Percentiles rank a stretch among this genome's conserved stretches.
phyloP scores from a whole-genome alignment of 1,140 invertebrate genomes.

The Schlechtendalia chinensis region DNA sequence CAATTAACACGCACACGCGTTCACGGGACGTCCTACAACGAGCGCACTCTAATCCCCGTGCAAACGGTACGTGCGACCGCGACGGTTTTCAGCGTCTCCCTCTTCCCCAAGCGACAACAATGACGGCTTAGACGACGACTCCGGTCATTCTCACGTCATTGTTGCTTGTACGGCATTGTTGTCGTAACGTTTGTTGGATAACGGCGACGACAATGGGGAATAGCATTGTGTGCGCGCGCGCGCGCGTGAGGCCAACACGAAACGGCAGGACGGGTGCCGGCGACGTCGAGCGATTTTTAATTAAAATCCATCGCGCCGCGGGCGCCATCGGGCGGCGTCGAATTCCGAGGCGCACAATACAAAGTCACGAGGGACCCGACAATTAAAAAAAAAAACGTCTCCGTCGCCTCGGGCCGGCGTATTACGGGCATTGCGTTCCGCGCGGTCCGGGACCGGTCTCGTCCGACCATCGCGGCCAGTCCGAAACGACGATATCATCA shows the following conservation, averaged over 20 bases:
- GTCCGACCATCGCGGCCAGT: too few species aligned
- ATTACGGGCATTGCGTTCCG: too few species aligned
- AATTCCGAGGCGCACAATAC: constrained; percentile 39
- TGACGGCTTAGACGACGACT: constrained; percentile 14
- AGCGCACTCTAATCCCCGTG: constrained; percentile 18
- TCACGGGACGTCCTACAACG: not conserved
- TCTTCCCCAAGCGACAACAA: constrained; percentile 39
- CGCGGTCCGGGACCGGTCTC: too few species aligned
- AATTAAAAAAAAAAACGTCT: constrained; percentile 42
- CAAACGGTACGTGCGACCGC: constrained; percentile 45
- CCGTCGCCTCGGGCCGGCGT: not conserved
- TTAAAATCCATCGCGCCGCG: constrained; percentile 36
- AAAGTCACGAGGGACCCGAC: constrained; percentile 3
- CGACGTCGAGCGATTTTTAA: constrained; percentile 44
- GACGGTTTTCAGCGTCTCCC: constrained; percentile 33
- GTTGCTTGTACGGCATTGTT: constrained; percentile 43
- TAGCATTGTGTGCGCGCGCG: constrained; percentile 16
- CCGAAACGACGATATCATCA: too few species aligned
- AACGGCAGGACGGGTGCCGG: not conserved
- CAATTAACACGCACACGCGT: not conserved
- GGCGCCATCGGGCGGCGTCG: constrained; percentile 46
- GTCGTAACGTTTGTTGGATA: constrained; percentile 22
- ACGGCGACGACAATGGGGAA: constrained; percentile 39
- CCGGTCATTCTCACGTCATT: constrained; percentile 48
- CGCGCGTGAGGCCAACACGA: too few species aligned